Evolutionary conservation across 2,797 vertebrate genomes (phyloP).

Genomic region (Choloepus didactylus): DNA sequence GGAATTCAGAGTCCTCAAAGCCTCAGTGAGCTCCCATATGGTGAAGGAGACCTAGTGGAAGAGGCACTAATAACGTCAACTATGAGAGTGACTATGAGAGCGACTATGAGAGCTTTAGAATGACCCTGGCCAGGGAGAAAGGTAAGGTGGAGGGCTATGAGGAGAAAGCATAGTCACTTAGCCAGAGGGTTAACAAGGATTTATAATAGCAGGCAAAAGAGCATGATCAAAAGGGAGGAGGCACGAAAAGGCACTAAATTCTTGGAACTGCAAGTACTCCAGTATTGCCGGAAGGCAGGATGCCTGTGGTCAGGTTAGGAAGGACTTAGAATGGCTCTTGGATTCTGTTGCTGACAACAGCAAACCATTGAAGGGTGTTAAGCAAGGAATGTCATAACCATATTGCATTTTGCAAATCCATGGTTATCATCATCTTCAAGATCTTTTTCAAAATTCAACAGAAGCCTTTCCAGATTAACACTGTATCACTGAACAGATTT

Average conservation of each 20-base stretch:
- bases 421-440: neutral
- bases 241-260: neutral
- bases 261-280: neutral
- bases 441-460: constrained; percentile 10
- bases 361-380: neutral
- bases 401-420: neutral
- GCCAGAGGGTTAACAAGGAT: neutral
- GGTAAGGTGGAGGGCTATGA: neutral
- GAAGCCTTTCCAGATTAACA: constrained; percentile 21
- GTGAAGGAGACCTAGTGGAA: fast-evolving
- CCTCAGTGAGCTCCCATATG: neutral
- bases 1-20: neutral
- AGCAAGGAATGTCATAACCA: neutral
- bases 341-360: neutral
- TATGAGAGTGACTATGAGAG: neutral
- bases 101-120: neutral
- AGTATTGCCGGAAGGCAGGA: neutral
- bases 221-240: neutral
- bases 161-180: neutral
- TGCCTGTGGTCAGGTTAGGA: too few relatives aligned
- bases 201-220: neutral
- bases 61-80: neutral
- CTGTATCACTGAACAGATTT: neutral
- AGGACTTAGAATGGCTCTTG: neutral
- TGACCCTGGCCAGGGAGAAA: neutral